Evolutionary conservation across 23 tunicate species (phyloP).

Genomic region (Diplosoma virens): DNA sequence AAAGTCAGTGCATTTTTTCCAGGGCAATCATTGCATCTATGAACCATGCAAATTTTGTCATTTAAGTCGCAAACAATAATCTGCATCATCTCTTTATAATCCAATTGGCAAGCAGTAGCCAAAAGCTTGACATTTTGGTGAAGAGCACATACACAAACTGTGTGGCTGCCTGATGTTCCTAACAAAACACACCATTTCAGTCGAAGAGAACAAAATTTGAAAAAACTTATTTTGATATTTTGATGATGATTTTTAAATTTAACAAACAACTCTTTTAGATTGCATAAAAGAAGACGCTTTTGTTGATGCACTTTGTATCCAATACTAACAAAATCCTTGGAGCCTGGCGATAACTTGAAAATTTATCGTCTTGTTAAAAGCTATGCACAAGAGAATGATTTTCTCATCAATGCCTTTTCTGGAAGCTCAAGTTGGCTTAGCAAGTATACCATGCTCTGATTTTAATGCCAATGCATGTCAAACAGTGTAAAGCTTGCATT

Average conservation of each 20-base stretch:
- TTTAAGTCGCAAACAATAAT: conserved; percentile 10
- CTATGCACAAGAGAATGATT: conserved; percentile 2
- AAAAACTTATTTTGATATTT: conserved; percentile 3
- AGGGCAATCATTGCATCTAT: conserved; percentile 12
- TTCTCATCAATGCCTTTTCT: conserved; percentile 24
- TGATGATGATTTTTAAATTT: conserved; percentile 18
- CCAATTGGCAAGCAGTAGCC: conserved; percentile 3
- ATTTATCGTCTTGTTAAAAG: conserved; percentile 25
- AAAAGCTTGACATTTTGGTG: conserved; percentile 18
- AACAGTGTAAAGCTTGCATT: conserved; percentile 12
- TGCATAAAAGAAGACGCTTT: conserved; percentile 25
- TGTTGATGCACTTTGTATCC: conserved; percentile 22
- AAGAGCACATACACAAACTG: conserved; percentile 28
- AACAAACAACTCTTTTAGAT: conserved; percentile 20
- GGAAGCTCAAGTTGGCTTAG: conserved; percentile 14
- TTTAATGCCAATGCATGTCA: conserved; percentile 6
- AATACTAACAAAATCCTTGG: conserved; percentile 16
- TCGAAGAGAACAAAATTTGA: conserved; percentile 17
- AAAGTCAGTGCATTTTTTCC: background rate
- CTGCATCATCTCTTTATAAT: conserved; percentile 18
- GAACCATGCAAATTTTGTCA: conserved; percentile 23
- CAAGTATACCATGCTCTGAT: conserved; percentile 21
- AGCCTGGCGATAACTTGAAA: conserved; percentile 27
- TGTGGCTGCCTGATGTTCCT: conserved; percentile 38
- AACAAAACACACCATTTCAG: conserved; percentile 10